Base-by-base conservation (phyloP, 2,797 vertebrate genomes). In the Pangasius djambal region DNA sequence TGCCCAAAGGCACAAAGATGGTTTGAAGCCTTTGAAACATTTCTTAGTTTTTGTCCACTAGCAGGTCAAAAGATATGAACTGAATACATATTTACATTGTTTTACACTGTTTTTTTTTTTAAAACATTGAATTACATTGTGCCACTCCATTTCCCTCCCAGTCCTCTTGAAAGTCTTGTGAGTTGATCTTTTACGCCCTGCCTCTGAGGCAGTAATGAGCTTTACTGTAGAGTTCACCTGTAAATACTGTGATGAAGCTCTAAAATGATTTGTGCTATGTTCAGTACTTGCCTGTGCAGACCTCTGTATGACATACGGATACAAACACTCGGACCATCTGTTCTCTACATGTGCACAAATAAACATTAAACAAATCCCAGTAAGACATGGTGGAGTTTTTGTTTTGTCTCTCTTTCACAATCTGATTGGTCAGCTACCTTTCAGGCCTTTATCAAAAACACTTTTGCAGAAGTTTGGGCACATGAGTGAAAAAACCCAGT, bases 301-400 rank as follows among this genome's bases (percentile, higher is more conserved):
- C 93, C 89, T 94, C 93, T 94, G 93, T 93, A 92, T 88, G 91
- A 31, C 28, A 52, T 89, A 88, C 91, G 86, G 79, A 94, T 87
- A 88, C 92, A 93, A 93, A 94, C 91, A 88, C 91, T 94, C 85
- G 88, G 92, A 94, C 91, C 92, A 91, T 90, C 89, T 93, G 92
- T 93, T 95, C 93, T 94, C 92, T 95, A 95, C 94, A 95, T 95
- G 94, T 96, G 92, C 94, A 95, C 93, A 96, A 90, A 95, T 96
- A 95, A 95, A 95, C 92, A 91, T 81, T 85, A 92, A 90, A 90
- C 89, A 92, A 93, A 92, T 93, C 94, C 90, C 91, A 93, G 91
- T 92, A 94, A 93, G 92, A 94, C 8, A 0, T 85, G 40, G 13
- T 85, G 86, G 61, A 50, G 12, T 44, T 16, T 16, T 55, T 77